Base-by-base conservation (phyloP, 2,888 invertebrate genomes). In the Cryptophagus acutangulus region DNA sequence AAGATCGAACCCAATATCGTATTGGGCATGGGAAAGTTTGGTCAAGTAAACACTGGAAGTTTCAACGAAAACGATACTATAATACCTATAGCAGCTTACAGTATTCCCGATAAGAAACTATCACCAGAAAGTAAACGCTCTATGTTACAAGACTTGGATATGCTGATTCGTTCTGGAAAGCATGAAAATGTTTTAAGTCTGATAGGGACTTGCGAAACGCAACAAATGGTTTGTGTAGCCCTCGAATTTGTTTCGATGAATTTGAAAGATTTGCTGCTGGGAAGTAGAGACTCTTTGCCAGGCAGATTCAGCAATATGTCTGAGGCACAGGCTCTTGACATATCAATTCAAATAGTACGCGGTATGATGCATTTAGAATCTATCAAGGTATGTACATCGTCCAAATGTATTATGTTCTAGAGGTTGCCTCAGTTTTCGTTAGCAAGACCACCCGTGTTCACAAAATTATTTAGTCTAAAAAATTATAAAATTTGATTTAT, bases 201-300 rank as follows among this genome's bases (percentile, higher is more conserved):
- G 29, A 75, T 87, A 52, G 90, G 90, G 1, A 84, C 87, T 20
- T 86, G 85, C 59, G 87, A 89, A 62, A 84, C 82, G 8, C 75
- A 80, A 4, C 85, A 86, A 40, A 81, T 81, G 48, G 70, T 88
- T 25, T 82, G 82, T 65, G 76, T 90, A 2, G 81, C 84, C 1
- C 67, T 88, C 35, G 87, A 89, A 64, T 76, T 82, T 55, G 76
- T 77, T 24, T 74, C 77, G 17, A 74, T 77, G 25, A 78, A 77
- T 28, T 66, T 90, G 3, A 90, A 90, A 62, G 81, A 82, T 45
- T 70, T 81, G 54, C 68, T 90, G 2, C 66, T 87, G 14, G 68
- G 71, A 71, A 81, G 62, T 74, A 78, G 67, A 61, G 81, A 44
- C 72, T 75, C 43, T 62, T 70, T 64, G 73, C 71, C 62, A 63